Percentiles rank a stretch among this genome's conserved stretches.
Conservation (phyloP, 2,113 vertebrate genomes). For the Mormoops blainvillei region DNA sequence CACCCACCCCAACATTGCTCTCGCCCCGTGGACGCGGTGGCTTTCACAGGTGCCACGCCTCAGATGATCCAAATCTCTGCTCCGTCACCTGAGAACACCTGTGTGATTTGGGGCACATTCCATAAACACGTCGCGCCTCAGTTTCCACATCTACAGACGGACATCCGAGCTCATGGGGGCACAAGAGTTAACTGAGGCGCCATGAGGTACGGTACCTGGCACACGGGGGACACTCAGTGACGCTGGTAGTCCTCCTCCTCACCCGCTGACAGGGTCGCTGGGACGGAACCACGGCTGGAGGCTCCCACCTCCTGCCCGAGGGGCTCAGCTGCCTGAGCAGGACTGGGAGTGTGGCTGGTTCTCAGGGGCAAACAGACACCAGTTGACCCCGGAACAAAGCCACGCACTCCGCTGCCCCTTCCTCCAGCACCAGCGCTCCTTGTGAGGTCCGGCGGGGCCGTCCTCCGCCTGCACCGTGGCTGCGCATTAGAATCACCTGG, state of each 20-base stretch:
- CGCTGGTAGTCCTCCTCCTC: not conserved
- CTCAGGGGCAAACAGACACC: not conserved
- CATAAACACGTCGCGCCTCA: not conserved
- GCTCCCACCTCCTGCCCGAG: not conserved
- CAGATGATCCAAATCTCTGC: not conserved
- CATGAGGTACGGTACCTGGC: accelerated
- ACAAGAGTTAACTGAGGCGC: not conserved
- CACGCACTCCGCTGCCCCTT: not conserved
- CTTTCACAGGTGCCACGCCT: not conserved
- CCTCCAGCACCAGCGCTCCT: too few species aligned
- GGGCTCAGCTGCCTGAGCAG: not conserved
- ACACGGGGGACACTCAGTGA: not conserved
- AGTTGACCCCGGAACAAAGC: accelerated
- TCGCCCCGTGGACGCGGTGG: not conserved
- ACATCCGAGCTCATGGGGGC: not conserved
- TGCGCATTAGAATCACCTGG: not conserved
- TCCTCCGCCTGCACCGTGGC: not conserved
- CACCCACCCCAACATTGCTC: not conserved
- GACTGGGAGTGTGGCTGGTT: not conserved
- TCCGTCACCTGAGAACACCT: not conserved
- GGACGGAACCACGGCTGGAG: not conserved
- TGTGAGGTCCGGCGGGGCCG: accelerated
- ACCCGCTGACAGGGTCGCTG: not conserved
- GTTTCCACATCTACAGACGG: not conserved
- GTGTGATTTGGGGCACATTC: too few species aligned